phyloP scores from a whole-genome alignment of 2,888 invertebrate genomes.

The Suillia variegata region DNA sequence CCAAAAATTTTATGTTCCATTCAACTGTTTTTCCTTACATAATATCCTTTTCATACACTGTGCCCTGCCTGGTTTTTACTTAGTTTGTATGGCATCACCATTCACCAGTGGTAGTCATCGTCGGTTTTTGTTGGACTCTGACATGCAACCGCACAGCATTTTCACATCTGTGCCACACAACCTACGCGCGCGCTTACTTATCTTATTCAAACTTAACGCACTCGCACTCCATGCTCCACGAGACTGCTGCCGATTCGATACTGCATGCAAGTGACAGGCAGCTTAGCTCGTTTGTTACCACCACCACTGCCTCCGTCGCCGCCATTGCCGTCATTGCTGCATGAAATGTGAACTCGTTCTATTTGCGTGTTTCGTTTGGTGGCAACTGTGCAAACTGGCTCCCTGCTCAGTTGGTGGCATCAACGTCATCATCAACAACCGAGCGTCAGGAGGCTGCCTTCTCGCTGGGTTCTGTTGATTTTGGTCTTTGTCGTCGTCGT shows the following conservation, averaged over 20 bases:
- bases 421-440: not conserved
- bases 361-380: not conserved
- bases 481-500: not conserved
- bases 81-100: too few species aligned
- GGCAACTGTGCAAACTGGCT: not conserved
- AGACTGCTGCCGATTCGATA: not conserved
- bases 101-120: not conserved
- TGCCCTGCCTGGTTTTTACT: too few species aligned
- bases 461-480: not conserved
- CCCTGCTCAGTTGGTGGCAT: not conserved
- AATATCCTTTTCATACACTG: too few species aligned
- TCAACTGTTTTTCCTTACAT: too few species aligned
- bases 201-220: not conserved
- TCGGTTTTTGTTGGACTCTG: not conserved
- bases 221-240: not conserved
- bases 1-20: too few species aligned
- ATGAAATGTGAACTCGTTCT: not conserved
- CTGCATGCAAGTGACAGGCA: not conserved
- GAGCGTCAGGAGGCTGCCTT: not conserved
- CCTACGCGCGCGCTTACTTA: not conserved
- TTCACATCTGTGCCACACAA: constrained; percentile 1
- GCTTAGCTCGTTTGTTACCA: not conserved
- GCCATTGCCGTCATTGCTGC: not conserved
- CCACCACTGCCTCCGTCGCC: not conserved
- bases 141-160: not conserved